phyloP scores from a whole-genome alignment of 2,797 vertebrate species.

The Alcedo atthis region DNA sequence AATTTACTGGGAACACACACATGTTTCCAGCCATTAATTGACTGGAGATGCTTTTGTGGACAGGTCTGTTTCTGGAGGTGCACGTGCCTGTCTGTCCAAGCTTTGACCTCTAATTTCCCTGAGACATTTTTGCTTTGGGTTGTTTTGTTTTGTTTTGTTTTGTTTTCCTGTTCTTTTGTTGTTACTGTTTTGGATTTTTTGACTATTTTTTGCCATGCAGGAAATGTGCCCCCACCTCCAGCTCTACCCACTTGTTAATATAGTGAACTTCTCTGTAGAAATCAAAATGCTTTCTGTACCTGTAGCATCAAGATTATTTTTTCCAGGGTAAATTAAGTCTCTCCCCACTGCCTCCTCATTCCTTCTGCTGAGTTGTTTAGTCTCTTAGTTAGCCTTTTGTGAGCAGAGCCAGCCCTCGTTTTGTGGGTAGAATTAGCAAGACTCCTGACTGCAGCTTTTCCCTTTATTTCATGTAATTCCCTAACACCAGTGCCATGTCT shows the following conservation, averaged over 20 bases:
- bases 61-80: neutral
- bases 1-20: neutral
- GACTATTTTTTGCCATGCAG: neutral
- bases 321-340: neutral
- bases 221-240: neutral
- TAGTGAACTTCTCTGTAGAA: neutral
- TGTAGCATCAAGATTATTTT: neutral
- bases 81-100: neutral
- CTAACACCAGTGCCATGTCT: neutral
- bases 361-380: neutral
- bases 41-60: neutral
- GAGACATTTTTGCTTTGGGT: neutral
- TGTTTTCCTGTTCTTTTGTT: neutral
- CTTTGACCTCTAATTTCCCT: neutral
- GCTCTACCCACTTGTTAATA: neutral
- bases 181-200: neutral
- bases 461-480: neutral
- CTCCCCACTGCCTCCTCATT: neutral
- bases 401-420: neutral
- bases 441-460: neutral
- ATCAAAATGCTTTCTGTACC: neutral
- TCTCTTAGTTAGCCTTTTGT: neutral
- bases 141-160: neutral
- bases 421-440: neutral
- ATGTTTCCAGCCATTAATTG: neutral